Conservation (phyloP, 2,113 vertebrate genomes). For the Stegastes partitus region DNA sequence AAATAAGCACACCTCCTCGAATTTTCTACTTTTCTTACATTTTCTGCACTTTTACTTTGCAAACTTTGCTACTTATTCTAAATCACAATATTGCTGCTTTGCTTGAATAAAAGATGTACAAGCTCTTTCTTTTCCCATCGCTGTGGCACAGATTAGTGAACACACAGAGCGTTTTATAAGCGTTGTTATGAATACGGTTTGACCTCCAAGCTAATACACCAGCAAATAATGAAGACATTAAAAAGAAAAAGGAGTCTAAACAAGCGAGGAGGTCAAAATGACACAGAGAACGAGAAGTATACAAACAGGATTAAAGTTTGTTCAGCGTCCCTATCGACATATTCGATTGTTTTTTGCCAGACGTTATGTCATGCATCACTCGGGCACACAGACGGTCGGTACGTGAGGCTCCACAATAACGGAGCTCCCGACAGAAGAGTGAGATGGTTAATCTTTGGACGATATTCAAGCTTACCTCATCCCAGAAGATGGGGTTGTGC, state of each 20-base stretch:
- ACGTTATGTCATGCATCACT: slow-evolving; percentile 6
- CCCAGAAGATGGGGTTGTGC: slow-evolving; percentile 96
- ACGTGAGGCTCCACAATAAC: background rate
- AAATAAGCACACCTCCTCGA: background rate
- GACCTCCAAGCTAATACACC: slow-evolving; percentile 35
- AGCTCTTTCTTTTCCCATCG: accelerated
- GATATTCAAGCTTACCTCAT: slow-evolving; percentile 87
- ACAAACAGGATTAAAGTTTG: slow-evolving; percentile 31
- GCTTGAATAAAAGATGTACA: background rate
- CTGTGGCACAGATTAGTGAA: background rate
- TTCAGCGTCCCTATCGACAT: slow-evolving; percentile 21
- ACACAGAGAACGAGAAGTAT: slow-evolving; percentile 1
- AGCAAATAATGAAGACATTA: slow-evolving; percentile 11
- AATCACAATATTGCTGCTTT: background rate
- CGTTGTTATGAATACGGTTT: slow-evolving; percentile 2
- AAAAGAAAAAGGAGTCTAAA: slow-evolving; percentile 3
- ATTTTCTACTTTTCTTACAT: background rate
- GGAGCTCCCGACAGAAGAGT: background rate
- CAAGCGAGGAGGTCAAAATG: slow-evolving; percentile 31
- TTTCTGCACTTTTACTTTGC: background rate
- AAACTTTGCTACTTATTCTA: background rate
- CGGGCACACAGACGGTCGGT: background rate
- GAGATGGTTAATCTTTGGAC: background rate
- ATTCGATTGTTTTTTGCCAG: slow-evolving; percentile 13
- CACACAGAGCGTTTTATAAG: slow-evolving; percentile 6